phyloP scores from a whole-genome alignment of 2,797 vertebrate genomes.

The Lagorchestes hirsutus region DNA sequence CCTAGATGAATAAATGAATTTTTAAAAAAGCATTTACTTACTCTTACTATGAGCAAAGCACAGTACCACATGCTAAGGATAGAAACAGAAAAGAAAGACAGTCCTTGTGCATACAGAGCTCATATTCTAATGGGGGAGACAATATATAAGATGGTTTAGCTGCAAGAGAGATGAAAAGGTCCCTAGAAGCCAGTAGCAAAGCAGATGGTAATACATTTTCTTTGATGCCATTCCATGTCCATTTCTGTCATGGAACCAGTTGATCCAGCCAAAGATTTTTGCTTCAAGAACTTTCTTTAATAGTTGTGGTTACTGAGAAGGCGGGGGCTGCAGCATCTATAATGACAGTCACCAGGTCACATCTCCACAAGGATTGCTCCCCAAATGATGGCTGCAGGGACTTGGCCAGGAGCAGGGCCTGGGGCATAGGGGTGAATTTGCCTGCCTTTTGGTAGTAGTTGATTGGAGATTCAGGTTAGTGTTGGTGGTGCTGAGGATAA shows the following conservation, averaged over 20 bases:
- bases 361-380: not conserved
- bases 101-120: not conserved
- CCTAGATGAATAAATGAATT: not conserved
- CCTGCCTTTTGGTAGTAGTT: not conserved
- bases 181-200: not conserved
- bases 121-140: not conserved
- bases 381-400: not conserved
- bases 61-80: not conserved
- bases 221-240: not conserved
- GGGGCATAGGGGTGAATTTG: not conserved
- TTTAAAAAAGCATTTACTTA: not conserved
- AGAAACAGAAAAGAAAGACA: not conserved
- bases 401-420: not conserved
- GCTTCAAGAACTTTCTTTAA: not conserved
- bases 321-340: not conserved
- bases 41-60: not conserved
- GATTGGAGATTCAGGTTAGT: not conserved
- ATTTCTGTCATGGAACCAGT: not conserved
- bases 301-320: not conserved
- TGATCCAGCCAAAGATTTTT: not conserved
- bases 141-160: not conserved
- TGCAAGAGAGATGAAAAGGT: not conserved
- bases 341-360: not conserved
- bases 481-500: not conserved
- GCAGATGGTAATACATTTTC: not conserved